Percentiles rank a stretch among this genome's conserved stretches.
Evolutionary conservation across 2,888 invertebrate species (phyloP).

Genomic region (Loripinus fragilis): DNA sequence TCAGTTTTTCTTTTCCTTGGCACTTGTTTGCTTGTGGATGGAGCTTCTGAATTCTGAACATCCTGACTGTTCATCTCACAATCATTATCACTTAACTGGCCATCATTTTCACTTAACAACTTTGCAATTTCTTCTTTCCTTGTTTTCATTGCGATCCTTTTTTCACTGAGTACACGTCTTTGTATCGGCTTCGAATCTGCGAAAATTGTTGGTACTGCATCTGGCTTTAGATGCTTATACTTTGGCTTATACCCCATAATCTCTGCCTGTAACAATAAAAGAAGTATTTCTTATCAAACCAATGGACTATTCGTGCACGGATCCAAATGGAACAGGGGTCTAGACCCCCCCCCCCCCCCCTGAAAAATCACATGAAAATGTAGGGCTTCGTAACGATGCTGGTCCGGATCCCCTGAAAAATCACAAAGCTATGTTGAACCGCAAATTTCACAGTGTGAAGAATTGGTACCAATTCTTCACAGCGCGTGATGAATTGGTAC

Average conservation of each 20-base stretch:
- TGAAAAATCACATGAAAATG: too few species aligned
- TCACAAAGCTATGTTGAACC: too few species aligned
- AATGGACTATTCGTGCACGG: too few species aligned
- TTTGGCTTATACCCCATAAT: neutral
- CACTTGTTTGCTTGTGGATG: neutral
- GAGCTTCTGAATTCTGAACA: neutral
- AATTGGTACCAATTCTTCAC: too few species aligned
- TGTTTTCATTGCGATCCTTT: neutral
- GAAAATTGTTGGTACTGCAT: conserved; percentile 9
- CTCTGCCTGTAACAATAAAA: conserved; percentile 16
- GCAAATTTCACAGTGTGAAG: too few species aligned
- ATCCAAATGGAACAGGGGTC: too few species aligned
- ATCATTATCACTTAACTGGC: neutral
- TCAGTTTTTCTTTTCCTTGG: neutral
- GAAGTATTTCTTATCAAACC: too few species aligned
- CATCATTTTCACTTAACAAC: neutral
- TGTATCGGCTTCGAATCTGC: conserved; percentile 1
- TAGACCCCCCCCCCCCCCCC: too few species aligned
- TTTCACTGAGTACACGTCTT: neutral
- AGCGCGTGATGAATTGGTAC: too few species aligned
- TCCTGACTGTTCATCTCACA: neutral
- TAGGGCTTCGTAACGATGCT: too few species aligned
- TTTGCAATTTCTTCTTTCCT: neutral
- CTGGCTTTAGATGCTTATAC: conserved; percentile 3
- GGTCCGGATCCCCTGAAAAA: too few species aligned